Conservation (phyloP, 2,113 vertebrate species). For the Siniperca knerii region DNA sequence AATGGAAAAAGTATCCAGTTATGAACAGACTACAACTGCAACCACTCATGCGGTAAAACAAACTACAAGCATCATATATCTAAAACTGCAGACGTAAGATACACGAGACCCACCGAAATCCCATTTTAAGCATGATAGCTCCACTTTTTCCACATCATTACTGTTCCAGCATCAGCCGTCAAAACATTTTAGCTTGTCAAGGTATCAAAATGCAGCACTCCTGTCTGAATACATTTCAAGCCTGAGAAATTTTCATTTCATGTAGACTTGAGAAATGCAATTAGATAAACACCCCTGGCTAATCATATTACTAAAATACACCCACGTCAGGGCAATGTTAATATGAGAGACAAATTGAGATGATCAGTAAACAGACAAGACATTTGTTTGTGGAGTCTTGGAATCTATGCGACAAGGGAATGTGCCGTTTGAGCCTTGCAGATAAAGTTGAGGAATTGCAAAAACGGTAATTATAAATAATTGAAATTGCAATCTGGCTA, state of each 20-base stretch:
- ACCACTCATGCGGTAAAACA: slow-evolving; percentile 3
- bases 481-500: slow-evolving; percentile 49
- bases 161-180: slow-evolving; percentile 46
- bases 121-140: slow-evolving; percentile 43
- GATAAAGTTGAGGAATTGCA: slow-evolving; percentile 44
- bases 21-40: slow-evolving; percentile 23
- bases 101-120: slow-evolving; percentile 25
- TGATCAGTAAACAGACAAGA: slow-evolving; percentile 62
- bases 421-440: slow-evolving; percentile 30
- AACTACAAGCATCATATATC: slow-evolving; percentile 24
- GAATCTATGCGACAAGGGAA: slow-evolving; percentile 37
- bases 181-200: slow-evolving; percentile 59
- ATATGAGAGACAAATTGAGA: slow-evolving; percentile 62
- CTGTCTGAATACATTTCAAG: slow-evolving; percentile 66
- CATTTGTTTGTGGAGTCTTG: slow-evolving; percentile 51
- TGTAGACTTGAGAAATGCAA: slow-evolving; percentile 62
- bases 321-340: slow-evolving; percentile 49
- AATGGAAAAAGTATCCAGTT: slow-evolving; percentile 1
- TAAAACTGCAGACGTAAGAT: slow-evolving; percentile 4
- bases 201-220: slow-evolving; percentile 37
- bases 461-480: slow-evolving; percentile 43
- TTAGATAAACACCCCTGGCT: slow-evolving; percentile 67
- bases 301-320: slow-evolving; percentile 65
- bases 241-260: slow-evolving; percentile 62
- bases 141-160: slow-evolving; percentile 62